Evolutionary conservation across 2,888 invertebrate species (phyloP), one percentile per base, ranked within the genome.

Genomic region (Drosophila gaucha): DNA sequence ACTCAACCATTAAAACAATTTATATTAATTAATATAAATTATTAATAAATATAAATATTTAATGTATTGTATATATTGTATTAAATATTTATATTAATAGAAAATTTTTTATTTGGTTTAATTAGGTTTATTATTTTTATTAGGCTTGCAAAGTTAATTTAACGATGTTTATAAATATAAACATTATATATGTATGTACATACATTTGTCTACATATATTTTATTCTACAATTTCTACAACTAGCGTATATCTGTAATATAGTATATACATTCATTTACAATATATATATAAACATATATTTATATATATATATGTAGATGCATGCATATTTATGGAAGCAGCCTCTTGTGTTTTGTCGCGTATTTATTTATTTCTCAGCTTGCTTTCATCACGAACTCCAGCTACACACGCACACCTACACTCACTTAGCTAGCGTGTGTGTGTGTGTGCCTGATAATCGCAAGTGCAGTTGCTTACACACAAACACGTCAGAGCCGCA

Each of bases 381-480:
- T 75, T 70, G 43, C 57, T 73, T 75, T 62, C 60, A 75, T 71
- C 73, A 74, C 73, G 76, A 70, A 70, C 71, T 71, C 28, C 41
- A 41, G 20, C 8, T 36, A 2, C 22, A 22, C 28, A 16, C 50
- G 18, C 51, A 31, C 52, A 41, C 46, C 26, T n/a, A 43, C 22
- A 24, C 31, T 9, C 22, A 24, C 31, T n/a, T 16, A 28, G 26
- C 26, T 26, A 18, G 41, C 31, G 54, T 39, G 43, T 31, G 26
- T 41, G 57, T 51, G 65, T 54, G 33, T 73, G 50, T 62, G 66
- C 9, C 57, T 71, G 74, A 70, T 75, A 75, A 75, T 75, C 74
- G 64, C 74, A 77, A 73, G 63, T 78, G 74, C 66, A 69, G 59
- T 77, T 77, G 69, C 77, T 44, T 44, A 56, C 58, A 65, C 65